These are phyloP conservation scores for Stenodera caucasica DNA, from an alignment of 2,888 invertebrate genomes.

Conservation along the genomic window DNA sequence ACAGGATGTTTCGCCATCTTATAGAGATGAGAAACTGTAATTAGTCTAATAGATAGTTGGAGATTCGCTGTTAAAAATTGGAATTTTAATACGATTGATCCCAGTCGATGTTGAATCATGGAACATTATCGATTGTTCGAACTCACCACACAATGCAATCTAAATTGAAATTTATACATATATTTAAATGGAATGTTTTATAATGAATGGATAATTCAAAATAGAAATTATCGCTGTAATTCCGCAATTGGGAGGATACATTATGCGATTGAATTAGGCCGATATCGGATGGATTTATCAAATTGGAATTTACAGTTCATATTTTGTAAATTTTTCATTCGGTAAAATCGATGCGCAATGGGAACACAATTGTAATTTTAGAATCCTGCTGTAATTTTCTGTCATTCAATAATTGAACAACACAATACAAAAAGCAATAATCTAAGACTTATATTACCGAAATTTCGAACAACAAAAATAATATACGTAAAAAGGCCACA, in stretches of 20 bases:
- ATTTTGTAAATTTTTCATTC: not conserved
- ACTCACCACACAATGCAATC: not conserved
- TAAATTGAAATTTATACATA: not conserved
- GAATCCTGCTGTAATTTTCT: too few species aligned
- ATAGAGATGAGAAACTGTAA: conserved; percentile 52
- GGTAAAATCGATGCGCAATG: not conserved
- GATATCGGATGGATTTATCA: not conserved
- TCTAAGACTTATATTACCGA: conserved; percentile 38
- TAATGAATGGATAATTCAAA: not conserved
- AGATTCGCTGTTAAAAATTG: not conserved
- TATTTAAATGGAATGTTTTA: not conserved
- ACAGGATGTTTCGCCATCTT: conserved; percentile 47
- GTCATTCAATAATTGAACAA: too few species aligned
- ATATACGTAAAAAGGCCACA: conserved; percentile 14
- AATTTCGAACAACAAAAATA: too few species aligned
- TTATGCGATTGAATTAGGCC: not conserved
- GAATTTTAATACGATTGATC: not conserved
- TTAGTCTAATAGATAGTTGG: too few species aligned
- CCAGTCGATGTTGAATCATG: too few species aligned
- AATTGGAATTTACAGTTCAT: not conserved
- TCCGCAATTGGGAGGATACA: not conserved
- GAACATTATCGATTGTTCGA: not conserved
- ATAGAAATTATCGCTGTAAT: not conserved
- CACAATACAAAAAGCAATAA: conserved; percentile 40
- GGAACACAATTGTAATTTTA: not conserved